Percentiles rank a stretch among this genome's conserved stretches.
Conservation (phyloP, 2,113 vertebrate genomes). For the Zosterops pallidus region DNA sequence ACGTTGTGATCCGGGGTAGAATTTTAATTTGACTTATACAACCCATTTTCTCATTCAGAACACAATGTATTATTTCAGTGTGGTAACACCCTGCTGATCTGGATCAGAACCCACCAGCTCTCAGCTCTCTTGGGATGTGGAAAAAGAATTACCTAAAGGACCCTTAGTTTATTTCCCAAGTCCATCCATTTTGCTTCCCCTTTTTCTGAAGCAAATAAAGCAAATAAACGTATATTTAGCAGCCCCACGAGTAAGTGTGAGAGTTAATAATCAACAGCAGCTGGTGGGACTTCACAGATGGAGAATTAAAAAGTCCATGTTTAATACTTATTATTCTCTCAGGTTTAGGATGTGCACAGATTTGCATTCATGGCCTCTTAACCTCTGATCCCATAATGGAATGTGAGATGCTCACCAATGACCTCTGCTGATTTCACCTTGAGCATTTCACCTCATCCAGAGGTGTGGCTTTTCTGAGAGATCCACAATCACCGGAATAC, state of each 20-base stretch:
- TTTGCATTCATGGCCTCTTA: background rate
- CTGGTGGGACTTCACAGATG: background rate
- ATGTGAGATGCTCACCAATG: background rate
- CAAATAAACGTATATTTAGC: background rate
- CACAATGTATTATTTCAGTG: background rate
- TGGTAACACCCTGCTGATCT: background rate
- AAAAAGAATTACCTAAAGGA: background rate
- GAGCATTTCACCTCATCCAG: background rate
- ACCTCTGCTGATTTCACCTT: background rate
- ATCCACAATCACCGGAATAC: background rate
- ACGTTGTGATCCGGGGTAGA: background rate
- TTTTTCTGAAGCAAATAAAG: background rate
- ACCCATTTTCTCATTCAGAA: background rate
- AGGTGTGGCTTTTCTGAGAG: background rate
- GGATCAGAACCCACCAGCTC: background rate
- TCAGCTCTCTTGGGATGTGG: background rate
- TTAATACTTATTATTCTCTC: background rate
- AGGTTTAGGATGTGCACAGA: background rate
- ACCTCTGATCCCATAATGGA: background rate
- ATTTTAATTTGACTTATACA: conserved; percentile 5
- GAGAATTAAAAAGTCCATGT: background rate
- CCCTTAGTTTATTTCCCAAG: background rate
- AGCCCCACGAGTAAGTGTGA: background rate
- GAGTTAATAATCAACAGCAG: background rate
- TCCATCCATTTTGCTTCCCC: background rate